These are phyloP conservation scores for Aphrocallistes beatrix DNA, from an alignment of 37 sponge, comb jelly and placozoan genomes.

Conservation along the genomic window DNA sequence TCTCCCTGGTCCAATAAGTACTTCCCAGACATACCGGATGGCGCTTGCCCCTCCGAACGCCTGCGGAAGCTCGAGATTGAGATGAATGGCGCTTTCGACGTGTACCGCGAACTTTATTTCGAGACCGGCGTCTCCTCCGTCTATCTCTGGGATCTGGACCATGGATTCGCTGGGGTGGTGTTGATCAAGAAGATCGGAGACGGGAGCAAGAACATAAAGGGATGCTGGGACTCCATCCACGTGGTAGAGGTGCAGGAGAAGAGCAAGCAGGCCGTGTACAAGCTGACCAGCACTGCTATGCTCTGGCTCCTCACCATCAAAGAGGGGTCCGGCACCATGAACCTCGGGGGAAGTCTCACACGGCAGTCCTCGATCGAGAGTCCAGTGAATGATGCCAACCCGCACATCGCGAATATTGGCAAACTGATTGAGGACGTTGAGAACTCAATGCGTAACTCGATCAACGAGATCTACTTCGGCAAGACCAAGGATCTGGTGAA, in stretches of 20 bases:
- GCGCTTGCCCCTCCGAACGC: constrained; percentile 71
- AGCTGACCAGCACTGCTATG: constrained; percentile 96
- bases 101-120: constrained; percentile 88
- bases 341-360: constrained; percentile 86
- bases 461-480: constrained; percentile 92
- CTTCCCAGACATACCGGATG: constrained; percentile 62
- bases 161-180: constrained; percentile 85
- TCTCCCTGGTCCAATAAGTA: constrained; percentile 97
- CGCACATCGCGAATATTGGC: constrained; percentile 93
- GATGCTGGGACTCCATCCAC: constrained; percentile 97
- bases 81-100: constrained; percentile 91
- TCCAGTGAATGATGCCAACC: constrained; percentile 57
- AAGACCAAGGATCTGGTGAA: constrained; percentile 84
- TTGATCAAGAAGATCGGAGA: constrained; percentile 75
- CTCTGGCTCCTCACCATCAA: constrained; percentile 90
- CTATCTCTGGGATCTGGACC: constrained; percentile 94
- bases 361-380: constrained; percentile 66
- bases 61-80: constrained; percentile 72
- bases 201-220: constrained; percentile 82
- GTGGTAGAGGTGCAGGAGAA: constrained; percentile 93
- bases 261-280: constrained; percentile 78
- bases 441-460: constrained; percentile 66
- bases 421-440: constrained; percentile 95
- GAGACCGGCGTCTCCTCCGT: constrained; percentile 89
- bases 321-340: constrained; percentile 79